These are phyloP conservation scores for Trachelus troglodyta DNA, from an alignment of 2,888 invertebrate species.

Conservation along the genomic window DNA sequence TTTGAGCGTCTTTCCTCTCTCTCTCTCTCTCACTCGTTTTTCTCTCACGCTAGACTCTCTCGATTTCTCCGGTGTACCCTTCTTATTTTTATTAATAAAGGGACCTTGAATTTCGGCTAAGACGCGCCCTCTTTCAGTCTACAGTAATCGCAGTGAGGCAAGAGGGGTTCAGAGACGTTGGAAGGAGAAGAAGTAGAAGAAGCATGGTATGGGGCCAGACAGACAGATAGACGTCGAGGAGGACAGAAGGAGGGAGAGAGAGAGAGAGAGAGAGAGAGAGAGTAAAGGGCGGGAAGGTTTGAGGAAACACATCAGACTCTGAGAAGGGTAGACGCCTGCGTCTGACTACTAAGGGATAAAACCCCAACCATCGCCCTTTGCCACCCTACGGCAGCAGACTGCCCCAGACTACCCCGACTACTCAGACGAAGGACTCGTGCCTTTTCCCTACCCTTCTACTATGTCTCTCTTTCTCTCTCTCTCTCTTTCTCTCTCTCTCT, in stretches of 20 bases:
- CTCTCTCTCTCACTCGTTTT: constrained; percentile 4
- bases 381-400: constrained; percentile 28
- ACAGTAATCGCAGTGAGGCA: constrained; percentile 8
- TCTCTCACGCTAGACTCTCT: constrained; percentile 1
- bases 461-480: constrained; percentile 16
- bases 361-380: constrained; percentile 27
- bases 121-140: constrained; percentile 15
- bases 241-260: constrained; percentile 10
- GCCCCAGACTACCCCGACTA: constrained; percentile 23
- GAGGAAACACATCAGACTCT: constrained; percentile 32
- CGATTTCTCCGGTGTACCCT: not conserved
- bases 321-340: constrained; percentile 46
- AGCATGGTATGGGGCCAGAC: constrained; percentile 44
- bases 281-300: constrained; percentile 8
- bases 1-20: constrained; percentile 13
- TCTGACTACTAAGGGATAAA: constrained; percentile 50
- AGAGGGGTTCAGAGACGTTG: constrained; percentile 20
- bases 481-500: constrained; percentile 19
- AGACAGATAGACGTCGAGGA: constrained; percentile 32
- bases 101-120: constrained; percentile 26
- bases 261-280: constrained; percentile 20
- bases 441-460: constrained; percentile 14
- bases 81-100: constrained; percentile 24
- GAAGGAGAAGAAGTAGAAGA: constrained; percentile 18
- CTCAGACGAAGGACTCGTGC: constrained; percentile 22